Percentiles rank a stretch among this genome's conserved stretches.
phyloP scores from a whole-genome alignment of 2,797 vertebrate genomes.

The Acanthopagrus latus region DNA sequence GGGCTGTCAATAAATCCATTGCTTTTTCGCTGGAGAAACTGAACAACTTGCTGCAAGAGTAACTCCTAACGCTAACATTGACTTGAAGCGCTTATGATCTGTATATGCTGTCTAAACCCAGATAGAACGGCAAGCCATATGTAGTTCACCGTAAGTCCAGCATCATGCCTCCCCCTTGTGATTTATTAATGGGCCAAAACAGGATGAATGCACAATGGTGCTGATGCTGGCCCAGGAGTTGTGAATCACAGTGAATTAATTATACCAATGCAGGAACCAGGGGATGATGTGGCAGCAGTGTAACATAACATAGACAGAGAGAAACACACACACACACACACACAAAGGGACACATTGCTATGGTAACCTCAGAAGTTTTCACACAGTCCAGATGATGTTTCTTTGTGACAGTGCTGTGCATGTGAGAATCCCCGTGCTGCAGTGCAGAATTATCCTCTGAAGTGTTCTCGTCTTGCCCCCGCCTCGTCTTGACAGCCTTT shows the following conservation, averaged over 20 bases:
- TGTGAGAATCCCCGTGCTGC: constrained; percentile 55
- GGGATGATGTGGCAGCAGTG: constrained; percentile 61
- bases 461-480: constrained; percentile 60
- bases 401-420: constrained; percentile 66
- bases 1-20: constrained; percentile 37
- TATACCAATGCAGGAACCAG: constrained; percentile 55
- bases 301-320: constrained; percentile 24
- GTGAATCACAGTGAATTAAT: constrained; percentile 78
- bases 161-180: constrained; percentile 11
- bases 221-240: constrained; percentile 51
- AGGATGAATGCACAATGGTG: constrained; percentile 55
- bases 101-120: constrained; percentile 14
- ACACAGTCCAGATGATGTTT: constrained; percentile 75
- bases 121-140: constrained; percentile 12
- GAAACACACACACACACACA: constrained; percentile 22
- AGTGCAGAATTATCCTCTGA: constrained; percentile 64
- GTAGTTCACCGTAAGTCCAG: constrained; percentile 20
- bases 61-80: not conserved
- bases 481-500: constrained; percentile 58
- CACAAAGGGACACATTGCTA: constrained; percentile 64
- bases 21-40: constrained; percentile 17
- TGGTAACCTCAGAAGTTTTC: constrained; percentile 81
- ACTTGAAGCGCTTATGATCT: constrained; percentile 9
- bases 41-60: constrained; percentile 11
- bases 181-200: constrained; percentile 65